Evolutionary conservation across 2,888 invertebrate genomes (phyloP).

Genomic region (Rhodophaea formosa): DNA sequence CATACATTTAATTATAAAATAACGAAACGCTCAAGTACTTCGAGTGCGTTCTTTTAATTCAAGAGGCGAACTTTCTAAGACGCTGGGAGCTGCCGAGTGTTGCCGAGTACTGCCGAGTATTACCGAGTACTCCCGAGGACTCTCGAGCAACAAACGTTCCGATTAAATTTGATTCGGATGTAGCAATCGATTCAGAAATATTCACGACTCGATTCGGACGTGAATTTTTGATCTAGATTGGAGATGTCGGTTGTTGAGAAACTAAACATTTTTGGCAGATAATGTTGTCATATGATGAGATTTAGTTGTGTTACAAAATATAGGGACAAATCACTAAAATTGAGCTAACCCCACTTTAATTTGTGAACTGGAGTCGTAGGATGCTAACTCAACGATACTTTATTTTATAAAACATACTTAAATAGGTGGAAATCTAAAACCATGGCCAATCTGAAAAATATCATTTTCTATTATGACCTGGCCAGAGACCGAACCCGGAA

Average conservation of each 20-base stretch:
- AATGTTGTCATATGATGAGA: too few relatives aligned
- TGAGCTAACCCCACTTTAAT: too few relatives aligned
- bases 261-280: too few relatives aligned
- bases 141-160: slow-evolving; percentile 10
- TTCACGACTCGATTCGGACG: slow-evolving; percentile 9
- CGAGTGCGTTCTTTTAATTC: slow-evolving; percentile 8
- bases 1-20: slow-evolving; percentile 8
- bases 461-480: too few relatives aligned
- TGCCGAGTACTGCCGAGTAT: background rate
- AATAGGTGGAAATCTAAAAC: too few relatives aligned
- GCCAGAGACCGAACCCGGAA: too few relatives aligned
- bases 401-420: too few relatives aligned
- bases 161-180: slow-evolving; percentile 16
- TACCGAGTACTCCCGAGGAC: slow-evolving; percentile 1
- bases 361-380: too few relatives aligned
- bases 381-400: too few relatives aligned
- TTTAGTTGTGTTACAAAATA: too few relatives aligned
- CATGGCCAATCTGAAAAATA: too few relatives aligned
- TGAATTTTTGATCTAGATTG: background rate
- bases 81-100: background rate
- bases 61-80: slow-evolving; percentile 11
- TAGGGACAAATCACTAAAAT: too few relatives aligned
- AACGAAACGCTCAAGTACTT: slow-evolving; percentile 5
- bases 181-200: slow-evolving; percentile 15
- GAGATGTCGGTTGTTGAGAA: background rate